Evolutionary conservation across 2,797 vertebrate species (phyloP), one percentile per base, ranked within the genome.

Genomic region (Intellagama lesueurii): DNA sequence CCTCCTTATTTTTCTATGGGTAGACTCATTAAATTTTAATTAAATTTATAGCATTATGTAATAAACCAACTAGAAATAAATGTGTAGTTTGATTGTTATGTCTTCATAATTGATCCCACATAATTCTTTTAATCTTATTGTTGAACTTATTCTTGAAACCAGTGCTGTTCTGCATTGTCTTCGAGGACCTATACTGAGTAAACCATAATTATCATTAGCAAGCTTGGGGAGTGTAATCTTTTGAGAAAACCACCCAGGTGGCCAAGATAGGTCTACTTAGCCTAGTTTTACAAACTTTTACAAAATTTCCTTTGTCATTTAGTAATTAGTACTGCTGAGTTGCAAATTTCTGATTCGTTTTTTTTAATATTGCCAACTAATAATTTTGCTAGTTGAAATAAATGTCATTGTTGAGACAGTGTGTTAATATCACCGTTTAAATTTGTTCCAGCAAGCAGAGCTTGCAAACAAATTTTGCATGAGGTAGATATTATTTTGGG

Each of bases 401-500:
- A 77, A 14, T 70, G 60, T 90, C 14, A 89, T 72, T 52, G 69
- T 90, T 44, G 35, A 68, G 64, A 86, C 82, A 89, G 26, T 92
- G 86, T 12, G 68, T 92, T 90, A 91, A 73, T 0, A 0, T 30
- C 90, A 44, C 32, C 11, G 4, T 81, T 87, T 40, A 91, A 86
- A 90, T 90, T 44, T 64, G 81, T 94, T 92, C 80, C 85, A 91
- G 80, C 93, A 66, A 90, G 22, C 0, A n/a, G 83, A 60, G 90
- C 22, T 1, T 91, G 77, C 83, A 92, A 95, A 94, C 44, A 76
- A 76, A 90, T 93, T 79, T 52, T 72, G 77, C 75, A 69, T 91
- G 91, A 91, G 90, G 66, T 90, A 90, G 92, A 94, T 93, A 92
- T 89, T 94, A 85, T 93, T 93, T 70, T 78, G 75, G 0, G 81